A percentile compares a stretch with the other conserved stretches of the same genome.
Evolutionary conservation across 2,797 vertebrate genomes (phyloP).

Genomic region (Halcyon leucocephala): DNA sequence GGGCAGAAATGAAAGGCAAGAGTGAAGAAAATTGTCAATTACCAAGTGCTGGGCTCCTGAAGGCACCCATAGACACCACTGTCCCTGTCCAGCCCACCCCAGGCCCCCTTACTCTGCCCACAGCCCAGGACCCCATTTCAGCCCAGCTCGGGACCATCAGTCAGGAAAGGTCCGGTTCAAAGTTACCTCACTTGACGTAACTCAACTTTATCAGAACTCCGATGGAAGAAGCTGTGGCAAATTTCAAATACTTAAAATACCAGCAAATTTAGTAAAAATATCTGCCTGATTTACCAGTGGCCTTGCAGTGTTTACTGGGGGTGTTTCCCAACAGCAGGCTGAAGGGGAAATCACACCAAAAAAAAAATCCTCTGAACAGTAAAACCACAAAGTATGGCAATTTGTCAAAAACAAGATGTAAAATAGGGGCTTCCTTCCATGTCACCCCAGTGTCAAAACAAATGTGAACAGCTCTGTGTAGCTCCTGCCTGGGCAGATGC

Average conservation of each 20-base stretch:
- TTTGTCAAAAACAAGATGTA: conserved; percentile 15
- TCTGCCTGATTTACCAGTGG: not conserved
- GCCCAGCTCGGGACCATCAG: not conserved
- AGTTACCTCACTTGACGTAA: not conserved
- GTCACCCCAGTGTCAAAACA: not conserved
- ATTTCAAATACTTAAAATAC: not conserved
- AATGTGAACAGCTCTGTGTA: not conserved
- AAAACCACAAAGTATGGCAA: not conserved
- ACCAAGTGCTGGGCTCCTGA: not conserved
- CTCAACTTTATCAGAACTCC: not conserved
- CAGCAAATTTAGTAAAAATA: not conserved
- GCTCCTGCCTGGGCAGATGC: not conserved
- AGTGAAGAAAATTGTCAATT: not conserved
- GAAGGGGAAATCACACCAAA: not conserved
- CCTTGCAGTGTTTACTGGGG: not conserved
- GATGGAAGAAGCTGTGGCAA: not conserved
- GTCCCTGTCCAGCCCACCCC: not conserved
- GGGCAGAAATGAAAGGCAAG: not conserved
- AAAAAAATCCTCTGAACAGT: not conserved
- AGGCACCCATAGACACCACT: not conserved
- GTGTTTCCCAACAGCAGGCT: not conserved
- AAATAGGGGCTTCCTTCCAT: not conserved
- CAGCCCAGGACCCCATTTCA: not conserved
- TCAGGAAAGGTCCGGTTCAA: not conserved
- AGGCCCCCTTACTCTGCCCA: not conserved